Evolutionary conservation across 2,113 vertebrate genomes (phyloP).

Genomic region (Ranitomeya variabilis): DNA sequence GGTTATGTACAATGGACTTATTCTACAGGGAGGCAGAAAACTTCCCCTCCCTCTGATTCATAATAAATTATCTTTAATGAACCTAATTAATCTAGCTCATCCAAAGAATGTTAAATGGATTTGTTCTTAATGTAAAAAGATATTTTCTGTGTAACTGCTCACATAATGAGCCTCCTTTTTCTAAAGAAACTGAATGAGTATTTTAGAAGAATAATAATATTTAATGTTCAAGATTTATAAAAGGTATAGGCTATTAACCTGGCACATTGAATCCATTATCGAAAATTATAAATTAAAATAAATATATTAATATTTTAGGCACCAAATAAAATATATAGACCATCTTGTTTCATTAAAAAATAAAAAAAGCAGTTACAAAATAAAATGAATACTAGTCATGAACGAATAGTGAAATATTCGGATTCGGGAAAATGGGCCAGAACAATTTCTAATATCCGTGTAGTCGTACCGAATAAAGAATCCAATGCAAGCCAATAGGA

Average conservation of each 20-base stretch:
- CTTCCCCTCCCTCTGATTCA: background rate
- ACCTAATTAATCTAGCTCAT: conserved; percentile 9
- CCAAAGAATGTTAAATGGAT: background rate
- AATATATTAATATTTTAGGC: conserved; percentile 11
- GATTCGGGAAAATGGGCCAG: too few relatives aligned
- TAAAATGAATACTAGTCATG: background rate
- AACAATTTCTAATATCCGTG: too few relatives aligned
- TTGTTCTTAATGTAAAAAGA: background rate
- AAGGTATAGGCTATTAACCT: background rate
- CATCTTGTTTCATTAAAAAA: background rate
- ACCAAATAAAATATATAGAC: background rate
- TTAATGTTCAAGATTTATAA: background rate
- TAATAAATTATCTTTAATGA: conserved; percentile 22
- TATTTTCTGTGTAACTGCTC: background rate
- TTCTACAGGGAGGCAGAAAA: background rate
- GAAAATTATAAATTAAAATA: background rate
- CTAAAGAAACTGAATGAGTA: background rate
- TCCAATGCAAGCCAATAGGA: too few relatives aligned
- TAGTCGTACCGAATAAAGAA: too few relatives aligned
- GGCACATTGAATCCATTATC: background rate
- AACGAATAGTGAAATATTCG: too few relatives aligned
- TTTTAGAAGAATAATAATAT: conserved; percentile 10
- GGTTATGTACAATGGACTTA: conserved; percentile 15
- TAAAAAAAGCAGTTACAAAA: background rate
- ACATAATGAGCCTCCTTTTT: background rate